Base-by-base conservation (phyloP, 2,888 invertebrate genomes). In the Drosophila recens region DNA sequence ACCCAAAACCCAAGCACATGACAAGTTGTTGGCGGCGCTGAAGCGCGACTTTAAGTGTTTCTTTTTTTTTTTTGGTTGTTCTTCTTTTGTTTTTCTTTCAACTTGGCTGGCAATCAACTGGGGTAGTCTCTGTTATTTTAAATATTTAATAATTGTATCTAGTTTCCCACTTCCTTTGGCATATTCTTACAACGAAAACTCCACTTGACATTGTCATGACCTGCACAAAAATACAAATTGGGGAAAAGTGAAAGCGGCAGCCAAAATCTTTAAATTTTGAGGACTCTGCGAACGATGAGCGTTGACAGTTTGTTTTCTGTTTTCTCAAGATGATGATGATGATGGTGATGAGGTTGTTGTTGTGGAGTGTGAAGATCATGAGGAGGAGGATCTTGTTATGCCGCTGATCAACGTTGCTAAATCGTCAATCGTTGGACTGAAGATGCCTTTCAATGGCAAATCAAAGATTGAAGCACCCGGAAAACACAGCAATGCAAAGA, bases 131-230 rank as follows among this genome's bases (percentile, higher is more conserved):
- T 87, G 86, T 85, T 85, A 54, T 89, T 79, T 89, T 87, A 89
- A 85, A 89, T 85, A 84, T 87, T 84, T 84, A 89, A 84, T 84
- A 84, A 89, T 89, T 84, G 84, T 84, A 84, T 84, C 84, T 82
- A 87, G 84, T 84, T 84, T 85, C 84, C 57, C 64, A 69, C 74
- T 87, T 87, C 80, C 76, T 69, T 45, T 59, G 64, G 64, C 80
- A 77, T 72, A 68, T 67, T 54, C 65, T 70, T 87, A 65, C 71
- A 75, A 83, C 85, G 85, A 84, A 84, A 89, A 82, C 82, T 58
- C 67, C 89, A 87, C 84, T 89, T 84, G 89, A 89, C 89, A 87
- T 77, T 52, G 58, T 38, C 80, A 36, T 68, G 80, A 76, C 62
- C 76, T 57, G 62, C 54, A 52, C 53, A 20, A 8, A 30, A 30